Base-by-base conservation (phyloP, 2,797 vertebrate genomes). In the Enteromius mattozi region DNA sequence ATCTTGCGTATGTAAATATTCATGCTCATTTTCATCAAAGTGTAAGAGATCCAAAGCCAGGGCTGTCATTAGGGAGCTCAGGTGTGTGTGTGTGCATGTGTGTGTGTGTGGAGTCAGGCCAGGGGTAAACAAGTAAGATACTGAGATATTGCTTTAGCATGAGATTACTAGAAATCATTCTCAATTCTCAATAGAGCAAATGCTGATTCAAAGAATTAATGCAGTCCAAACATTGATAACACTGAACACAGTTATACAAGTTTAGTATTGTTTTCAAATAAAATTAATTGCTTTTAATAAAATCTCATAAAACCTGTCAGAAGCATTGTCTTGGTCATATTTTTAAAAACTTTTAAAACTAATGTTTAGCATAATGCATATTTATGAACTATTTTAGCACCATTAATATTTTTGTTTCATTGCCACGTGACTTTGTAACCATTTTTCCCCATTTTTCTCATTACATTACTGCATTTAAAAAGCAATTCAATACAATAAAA, bases 1-100 rank as follows among this genome's bases (percentile, higher is more conserved):
- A 92, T 81, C 81, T 68, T 82, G 72, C 74, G 78, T 83, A 92
- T 92, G 90, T 91, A 92, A 92, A 92, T 92, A 93, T 90, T 88
- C 87, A 47, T 24, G 37, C 88, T 91, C 70, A 90, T 93, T 92
- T 92, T 91, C 89, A 88, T 91, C 86, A 82, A 63, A 82, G 86
- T 81, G 84, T 33, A 63, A 72, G 42, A 70, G 89, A 91, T 89
- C 77, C 85, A 66, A 65, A 88, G 86, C 79, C 82, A 88, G 51
- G 85, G 42, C 83, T 77, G 30, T 82, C 87, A 91, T 91, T 92
- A 89, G 78, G 51, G 49, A 86, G 70, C 24, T 24, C 47, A 42
- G 65, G 35, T 84, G 68, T 77, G 70, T 80, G 86, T 83, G 86
- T 81, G 88, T 85, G 90, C 86, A 82, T 83, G 90, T 89, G 82